These are phyloP conservation scores for Brenthis ino DNA, from an alignment of 2,888 invertebrate species.

Conservation along the genomic window DNA sequence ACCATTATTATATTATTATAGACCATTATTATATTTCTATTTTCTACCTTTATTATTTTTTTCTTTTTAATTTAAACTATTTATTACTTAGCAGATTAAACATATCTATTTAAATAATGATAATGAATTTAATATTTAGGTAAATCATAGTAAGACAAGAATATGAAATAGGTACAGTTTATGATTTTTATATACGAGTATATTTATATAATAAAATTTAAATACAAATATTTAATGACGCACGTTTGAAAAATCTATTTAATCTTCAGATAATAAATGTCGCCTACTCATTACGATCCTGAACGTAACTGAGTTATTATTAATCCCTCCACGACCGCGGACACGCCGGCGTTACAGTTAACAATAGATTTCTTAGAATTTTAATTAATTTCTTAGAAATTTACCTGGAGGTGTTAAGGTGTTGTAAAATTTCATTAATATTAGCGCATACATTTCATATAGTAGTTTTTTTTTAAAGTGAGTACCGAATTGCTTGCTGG, in stretches of 20 bases:
- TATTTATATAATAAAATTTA: slow-evolving; percentile 24
- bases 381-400: too few relatives aligned
- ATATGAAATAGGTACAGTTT: too few relatives aligned
- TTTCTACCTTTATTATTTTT: too few relatives aligned
- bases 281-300: slow-evolving; percentile 27
- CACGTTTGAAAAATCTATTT: slow-evolving; percentile 35
- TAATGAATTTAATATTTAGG: too few relatives aligned
- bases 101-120: too few relatives aligned
- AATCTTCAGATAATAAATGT: slow-evolving; percentile 38
- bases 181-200: background rate
- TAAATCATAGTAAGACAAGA: too few relatives aligned
- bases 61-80: too few relatives aligned
- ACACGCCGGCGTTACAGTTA: background rate
- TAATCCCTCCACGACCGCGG: too few relatives aligned
- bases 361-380: too few relatives aligned
- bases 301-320: slow-evolving; percentile 24
- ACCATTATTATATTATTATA: too few relatives aligned
- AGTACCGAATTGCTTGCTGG: slow-evolving; percentile 1
- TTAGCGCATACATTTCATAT: slow-evolving; percentile 1
- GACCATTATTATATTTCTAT: too few relatives aligned
- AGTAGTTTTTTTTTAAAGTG: background rate
- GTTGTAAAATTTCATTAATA: slow-evolving; percentile 16
- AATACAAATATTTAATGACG: slow-evolving; percentile 20
- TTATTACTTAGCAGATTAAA: too few relatives aligned
- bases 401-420: background rate